Base-by-base conservation (phyloP, 2,113 vertebrate species). In the Melanostigma gelatinosum region DNA sequence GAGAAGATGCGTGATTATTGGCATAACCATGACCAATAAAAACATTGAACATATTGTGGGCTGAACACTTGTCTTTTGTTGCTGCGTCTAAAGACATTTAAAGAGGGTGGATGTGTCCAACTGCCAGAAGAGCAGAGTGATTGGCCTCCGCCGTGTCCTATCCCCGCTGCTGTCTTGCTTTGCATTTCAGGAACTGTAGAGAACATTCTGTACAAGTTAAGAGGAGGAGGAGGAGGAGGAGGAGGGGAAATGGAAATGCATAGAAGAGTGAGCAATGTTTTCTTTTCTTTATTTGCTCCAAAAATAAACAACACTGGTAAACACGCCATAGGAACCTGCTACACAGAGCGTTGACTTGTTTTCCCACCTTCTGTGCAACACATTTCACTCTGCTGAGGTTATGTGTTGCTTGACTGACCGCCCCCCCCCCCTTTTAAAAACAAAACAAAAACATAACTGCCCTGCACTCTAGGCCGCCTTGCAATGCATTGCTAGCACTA, bases 161-260 rank as follows among this genome's bases (percentile, higher is more conserved):
- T 87, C 77, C 63, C 22, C 18, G 40, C 78, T 74, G 42, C 70
- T 83, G 73, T 85, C 34, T 34, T 77, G 75, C 76, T 67, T 70
- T 75, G 84, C 75, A 80, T 88, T 92, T 90, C 88, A 90, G 84
- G 85, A 92, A 91, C 91, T 83, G 87, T 55, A 54, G 57, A 90
- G 92, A 90, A 94, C 94, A 84, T 90, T 88, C 57, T 94, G 94
- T 95, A 70, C 93, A 73, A 44, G 68, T 72, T 42, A 76, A 68
- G 44, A 66, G 75, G 48, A 69, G 77, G 57, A 34, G 32, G 72
- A n/a, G n/a, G n/a, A n/a, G n/a, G n/a, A n/a, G n/a, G n/a, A n/a
- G n/a, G n/a, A n/a, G n/a, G n/a, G n/a, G n/a, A n/a, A n/a, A n/a
- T n/a, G 52, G 22, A 15, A 8, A 72, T 63, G 46, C 42, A 75